Conservation (phyloP, 2,797 vertebrate genomes). For the Remorina albescens region DNA sequence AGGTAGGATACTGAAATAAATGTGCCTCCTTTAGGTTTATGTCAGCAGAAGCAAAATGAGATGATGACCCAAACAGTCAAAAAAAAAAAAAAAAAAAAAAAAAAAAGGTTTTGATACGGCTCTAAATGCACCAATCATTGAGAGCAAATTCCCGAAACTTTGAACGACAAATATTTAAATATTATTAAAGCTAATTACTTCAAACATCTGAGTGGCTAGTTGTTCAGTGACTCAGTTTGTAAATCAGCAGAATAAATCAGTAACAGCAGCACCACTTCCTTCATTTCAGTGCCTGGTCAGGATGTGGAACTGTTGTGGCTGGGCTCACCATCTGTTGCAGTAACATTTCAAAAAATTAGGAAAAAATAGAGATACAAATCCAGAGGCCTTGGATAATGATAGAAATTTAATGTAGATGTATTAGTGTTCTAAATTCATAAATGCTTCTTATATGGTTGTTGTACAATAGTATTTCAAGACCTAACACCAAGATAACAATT, state of each 20-base stretch:
- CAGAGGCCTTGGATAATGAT: constrained; percentile 52
- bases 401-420: constrained; percentile 37
- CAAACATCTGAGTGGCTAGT: constrained; percentile 32
- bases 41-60: constrained; percentile 38
- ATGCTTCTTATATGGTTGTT: constrained; percentile 49
- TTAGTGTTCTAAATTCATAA: constrained; percentile 46
- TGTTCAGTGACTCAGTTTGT: constrained; percentile 36
- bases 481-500: constrained; percentile 44
- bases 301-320: constrained; percentile 48
- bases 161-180: constrained; percentile 23
- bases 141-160: constrained; percentile 29
- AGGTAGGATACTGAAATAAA: constrained; percentile 54
- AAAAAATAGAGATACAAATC: constrained; percentile 50
- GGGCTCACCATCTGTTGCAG: constrained; percentile 34
- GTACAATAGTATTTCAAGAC: constrained; percentile 38
- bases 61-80: constrained; percentile 19
- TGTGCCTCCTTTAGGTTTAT: constrained; percentile 62
- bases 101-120: constrained; percentile 42
- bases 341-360: constrained; percentile 28
- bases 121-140: constrained; percentile 23
- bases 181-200: constrained; percentile 32
- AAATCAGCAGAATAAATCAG: constrained; percentile 42
- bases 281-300: constrained; percentile 69
- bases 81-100: no score
- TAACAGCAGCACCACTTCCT: constrained; percentile 48